Percentiles rank a stretch among this genome's conserved stretches.
Evolutionary conservation across 2,113 vertebrate genomes (phyloP).

Genomic region (Macrotus californicus): DNA sequence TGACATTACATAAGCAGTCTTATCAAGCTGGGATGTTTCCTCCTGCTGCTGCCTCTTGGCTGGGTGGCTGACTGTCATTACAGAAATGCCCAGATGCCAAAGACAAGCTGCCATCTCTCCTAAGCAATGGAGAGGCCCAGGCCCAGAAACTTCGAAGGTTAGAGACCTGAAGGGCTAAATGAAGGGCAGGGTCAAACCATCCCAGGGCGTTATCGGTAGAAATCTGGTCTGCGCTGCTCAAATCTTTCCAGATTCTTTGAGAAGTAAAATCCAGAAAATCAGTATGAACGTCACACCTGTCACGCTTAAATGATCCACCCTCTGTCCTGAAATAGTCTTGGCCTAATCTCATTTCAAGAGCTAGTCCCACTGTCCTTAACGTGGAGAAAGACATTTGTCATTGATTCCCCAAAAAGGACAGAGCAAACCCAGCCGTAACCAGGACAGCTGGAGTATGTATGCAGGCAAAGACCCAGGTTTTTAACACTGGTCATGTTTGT

Average conservation of each 20-base stretch:
- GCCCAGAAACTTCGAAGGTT: neutral
- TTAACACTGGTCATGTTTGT: neutral
- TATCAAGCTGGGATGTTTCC: neutral
- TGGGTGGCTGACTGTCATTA: neutral
- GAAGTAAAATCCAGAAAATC: conserved; percentile 53
- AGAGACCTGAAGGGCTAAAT: neutral
- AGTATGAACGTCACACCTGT: neutral
- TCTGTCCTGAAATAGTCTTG: conserved; percentile 9
- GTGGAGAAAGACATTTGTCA: neutral
- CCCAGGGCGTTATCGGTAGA: neutral
- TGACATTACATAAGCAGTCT: neutral
- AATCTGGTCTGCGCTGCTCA: conserved; percentile 35
- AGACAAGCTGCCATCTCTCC: neutral
- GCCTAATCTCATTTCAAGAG: neutral
- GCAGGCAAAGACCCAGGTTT: neutral
- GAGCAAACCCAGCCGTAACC: neutral
- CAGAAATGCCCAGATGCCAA: neutral
- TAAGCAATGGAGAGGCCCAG: neutral
- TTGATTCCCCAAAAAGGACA: neutral
- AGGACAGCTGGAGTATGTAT: neutral
- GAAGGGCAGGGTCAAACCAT: neutral
- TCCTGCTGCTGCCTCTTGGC: neutral
- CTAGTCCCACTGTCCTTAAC: neutral
- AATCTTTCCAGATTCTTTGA: conserved; percentile 40
- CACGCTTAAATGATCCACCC: neutral